Base-by-base conservation (phyloP, 2,797 vertebrate genomes). In the Acrocephalus scirpaceus region DNA sequence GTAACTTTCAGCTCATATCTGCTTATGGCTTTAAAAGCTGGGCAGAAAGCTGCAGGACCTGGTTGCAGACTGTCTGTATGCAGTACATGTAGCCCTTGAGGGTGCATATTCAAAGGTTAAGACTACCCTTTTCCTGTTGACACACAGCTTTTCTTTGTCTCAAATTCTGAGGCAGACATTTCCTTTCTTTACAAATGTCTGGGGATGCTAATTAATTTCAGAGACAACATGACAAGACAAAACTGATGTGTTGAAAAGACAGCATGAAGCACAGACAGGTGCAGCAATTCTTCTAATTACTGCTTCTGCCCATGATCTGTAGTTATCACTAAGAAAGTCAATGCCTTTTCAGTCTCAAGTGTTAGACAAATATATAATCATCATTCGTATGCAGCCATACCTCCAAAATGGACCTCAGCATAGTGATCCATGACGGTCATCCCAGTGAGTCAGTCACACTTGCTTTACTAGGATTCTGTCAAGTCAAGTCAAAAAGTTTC, bases 281-380 rank as follows among this genome's bases (percentile, higher is more conserved):
- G 62, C 42, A 64, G 67, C 25, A 91, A 72, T 87, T 89, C 36
- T 84, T 51, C 51, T 74, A 71, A 65, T 78, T 86, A 64, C n/a
- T 29, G 14, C 5, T 93, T 94, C 85, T 48, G 29, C 32, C 58
- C 14, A 9, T 78, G 38, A 38, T 57, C 40, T 82, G 12, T 47
- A 61, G 78, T 78, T 90, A 85, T 32, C 44, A 56, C 50, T 73
- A 61, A 81, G 40, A 72, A 61, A 84, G 38, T 5, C 67, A 72
- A 84, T 64, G 25, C 8, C 32, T 74, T 91, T 78, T 60, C 67
- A 57, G 18, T 54, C 32, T 85, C 58, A 57, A 32, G 19, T 65
- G 66, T 72, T 0, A 72, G 54, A 50, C 7, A 29, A 89, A 87
- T 48, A 66, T 40, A 67, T 56, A 80, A 70, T 71, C 53, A 83